phyloP scores from a whole-genome alignment of 2,888 invertebrate genomes.

The Synergus laeviventris region DNA sequence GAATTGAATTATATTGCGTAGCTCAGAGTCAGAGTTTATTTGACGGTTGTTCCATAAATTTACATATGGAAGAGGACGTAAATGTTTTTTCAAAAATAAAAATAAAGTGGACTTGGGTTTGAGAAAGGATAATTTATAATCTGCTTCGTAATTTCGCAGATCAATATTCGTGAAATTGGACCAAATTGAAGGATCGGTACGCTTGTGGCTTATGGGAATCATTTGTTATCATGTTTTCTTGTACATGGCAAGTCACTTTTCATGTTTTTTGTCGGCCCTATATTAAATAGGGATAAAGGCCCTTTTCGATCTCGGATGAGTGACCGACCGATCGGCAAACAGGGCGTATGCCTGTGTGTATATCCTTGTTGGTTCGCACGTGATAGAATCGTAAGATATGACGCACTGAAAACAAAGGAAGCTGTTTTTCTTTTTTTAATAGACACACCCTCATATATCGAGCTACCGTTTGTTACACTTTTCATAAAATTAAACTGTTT shows the following conservation, averaged over 20 bases:
- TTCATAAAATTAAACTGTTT: neutral
- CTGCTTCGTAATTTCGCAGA: neutral
- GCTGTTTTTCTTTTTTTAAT: neutral
- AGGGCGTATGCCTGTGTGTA: neutral
- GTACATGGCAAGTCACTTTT: constrained; percentile 54
- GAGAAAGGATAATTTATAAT: constrained; percentile 8
- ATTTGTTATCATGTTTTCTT: constrained; percentile 24
- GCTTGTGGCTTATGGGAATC: neutral
- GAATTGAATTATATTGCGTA: neutral
- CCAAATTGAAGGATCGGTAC: neutral
- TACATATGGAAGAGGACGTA: neutral
- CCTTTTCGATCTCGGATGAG: constrained; percentile 44
- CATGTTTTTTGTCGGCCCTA: constrained; percentile 55
- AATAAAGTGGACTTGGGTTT: neutral
- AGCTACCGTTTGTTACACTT: neutral
- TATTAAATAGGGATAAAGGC: constrained; percentile 51
- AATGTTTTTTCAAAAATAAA: neutral
- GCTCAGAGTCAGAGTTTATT: neutral
- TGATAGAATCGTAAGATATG: constrained; percentile 13
- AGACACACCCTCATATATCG: neutral
- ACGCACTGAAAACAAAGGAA: neutral
- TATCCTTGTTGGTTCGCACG: constrained; percentile 1
- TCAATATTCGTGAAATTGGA: constrained; percentile 13
- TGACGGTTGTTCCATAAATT: neutral
- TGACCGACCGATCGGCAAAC: constrained; percentile 45